Percentiles rank a stretch among this genome's conserved stretches.
Evolutionary conservation across 1,140 invertebrate species (phyloP).

Genomic region (Trachymyrmex septentrionalis): DNA sequence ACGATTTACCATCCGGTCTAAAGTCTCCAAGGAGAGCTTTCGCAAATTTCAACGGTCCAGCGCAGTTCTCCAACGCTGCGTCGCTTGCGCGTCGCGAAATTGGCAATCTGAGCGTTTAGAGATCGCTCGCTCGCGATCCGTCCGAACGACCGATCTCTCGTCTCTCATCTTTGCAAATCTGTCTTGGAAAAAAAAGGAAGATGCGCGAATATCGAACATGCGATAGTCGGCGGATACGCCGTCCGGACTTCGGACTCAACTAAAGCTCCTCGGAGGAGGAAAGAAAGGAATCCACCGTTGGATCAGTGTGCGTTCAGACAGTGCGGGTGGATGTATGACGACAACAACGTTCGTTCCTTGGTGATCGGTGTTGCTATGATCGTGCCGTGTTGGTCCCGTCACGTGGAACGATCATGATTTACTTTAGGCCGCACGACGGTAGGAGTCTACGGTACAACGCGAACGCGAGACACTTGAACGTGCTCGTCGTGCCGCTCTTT

Average conservation of each 20-base stretch:
- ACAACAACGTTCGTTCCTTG: conserved; percentile 44
- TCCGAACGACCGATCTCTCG: neutral
- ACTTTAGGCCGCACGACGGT: conserved; percentile 79
- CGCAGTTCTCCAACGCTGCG: neutral
- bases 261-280: neutral
- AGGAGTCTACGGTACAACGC: conserved; percentile 79
- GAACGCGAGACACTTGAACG: conserved; percentile 78
- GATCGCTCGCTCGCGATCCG: conserved; percentile 13
- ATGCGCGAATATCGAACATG: conserved; percentile 7
- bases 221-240: conserved; percentile 15
- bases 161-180: neutral
- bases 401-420: conserved; percentile 82
- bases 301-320: conserved; percentile 42
- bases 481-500: conserved; percentile 81
- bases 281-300: neutral
- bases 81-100: conserved; percentile 13
- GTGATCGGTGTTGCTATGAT: conserved; percentile 75
- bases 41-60: conserved; percentile 19
- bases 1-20: neutral
- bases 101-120: neutral
- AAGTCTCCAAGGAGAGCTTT: neutral
- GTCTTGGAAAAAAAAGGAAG: neutral
- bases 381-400: conserved; percentile 68
- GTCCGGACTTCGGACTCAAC: conserved; percentile 1
- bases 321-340: conserved; percentile 37